phyloP scores from a whole-genome alignment of 2,797 vertebrate genomes.

The Heterohyrax brucei region DNA sequence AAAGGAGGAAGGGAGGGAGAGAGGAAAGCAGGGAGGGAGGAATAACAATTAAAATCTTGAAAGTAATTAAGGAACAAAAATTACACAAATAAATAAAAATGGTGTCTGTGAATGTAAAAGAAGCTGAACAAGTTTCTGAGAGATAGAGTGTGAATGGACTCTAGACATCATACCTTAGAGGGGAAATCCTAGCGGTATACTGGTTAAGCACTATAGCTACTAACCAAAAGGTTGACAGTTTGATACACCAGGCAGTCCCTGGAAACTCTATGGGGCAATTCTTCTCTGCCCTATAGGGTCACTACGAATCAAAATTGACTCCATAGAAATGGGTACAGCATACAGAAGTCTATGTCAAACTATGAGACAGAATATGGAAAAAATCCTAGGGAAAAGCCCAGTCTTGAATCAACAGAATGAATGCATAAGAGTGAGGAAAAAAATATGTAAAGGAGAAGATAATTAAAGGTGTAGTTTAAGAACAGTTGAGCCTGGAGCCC shows the following conservation, averaged over 20 bases:
- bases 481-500: neutral
- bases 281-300: too few relatives aligned
- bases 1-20: too few relatives aligned
- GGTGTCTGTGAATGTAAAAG: neutral
- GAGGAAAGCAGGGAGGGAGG: too few relatives aligned
- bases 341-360: neutral
- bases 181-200: too few relatives aligned
- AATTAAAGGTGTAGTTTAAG: neutral
- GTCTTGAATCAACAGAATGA: neutral
- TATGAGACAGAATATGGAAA: neutral
- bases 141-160: neutral
- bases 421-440: neutral
- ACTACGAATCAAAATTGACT: too few relatives aligned
- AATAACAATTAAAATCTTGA: neutral
- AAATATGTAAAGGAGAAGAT: neutral
- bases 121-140: neutral
- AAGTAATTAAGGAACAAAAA: constrained; percentile 13
- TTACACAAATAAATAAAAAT: neutral
- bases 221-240: too few relatives aligned
- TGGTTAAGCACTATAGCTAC: too few relatives aligned
- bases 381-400: neutral
- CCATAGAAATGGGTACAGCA: neutral
- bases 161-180: too few relatives aligned
- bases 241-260: too few relatives aligned
- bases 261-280: too few relatives aligned